phyloP scores from a whole-genome alignment of 2,888 invertebrate species.

The Aleiodes alternator region DNA sequence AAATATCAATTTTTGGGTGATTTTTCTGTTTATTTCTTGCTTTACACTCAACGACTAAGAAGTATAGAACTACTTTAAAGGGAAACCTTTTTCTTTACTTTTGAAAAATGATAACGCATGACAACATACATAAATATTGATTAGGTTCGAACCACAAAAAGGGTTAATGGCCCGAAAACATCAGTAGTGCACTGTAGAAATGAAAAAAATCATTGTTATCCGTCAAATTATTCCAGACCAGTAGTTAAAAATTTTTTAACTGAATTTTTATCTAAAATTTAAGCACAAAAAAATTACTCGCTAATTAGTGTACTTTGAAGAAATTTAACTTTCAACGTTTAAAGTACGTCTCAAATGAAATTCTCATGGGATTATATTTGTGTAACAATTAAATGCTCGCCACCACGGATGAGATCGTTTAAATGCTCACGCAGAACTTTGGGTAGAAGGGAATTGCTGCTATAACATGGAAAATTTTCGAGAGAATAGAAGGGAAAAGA shows the following conservation, averaged over 20 bases:
- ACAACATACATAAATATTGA: too few relatives aligned
- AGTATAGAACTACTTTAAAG: too few relatives aligned
- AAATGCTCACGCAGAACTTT: slow-evolving; percentile 32
- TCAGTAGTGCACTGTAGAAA: neutral
- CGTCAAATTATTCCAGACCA: too few relatives aligned
- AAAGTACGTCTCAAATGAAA: slow-evolving; percentile 27
- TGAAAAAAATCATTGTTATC: neutral
- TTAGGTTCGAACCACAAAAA: too few relatives aligned
- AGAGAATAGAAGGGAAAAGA: neutral
- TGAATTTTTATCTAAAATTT: too few relatives aligned
- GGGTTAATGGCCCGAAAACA: neutral
- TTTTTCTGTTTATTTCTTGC: too few relatives aligned
- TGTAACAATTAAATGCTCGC: slow-evolving; percentile 30
- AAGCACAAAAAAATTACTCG: slow-evolving; percentile 2
- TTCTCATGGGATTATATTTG: slow-evolving; percentile 25
- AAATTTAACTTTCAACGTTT: slow-evolving; percentile 16
- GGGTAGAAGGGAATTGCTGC: neutral
- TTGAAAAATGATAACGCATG: too few relatives aligned
- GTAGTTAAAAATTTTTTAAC: too few relatives aligned
- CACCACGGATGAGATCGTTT: slow-evolving; percentile 29
- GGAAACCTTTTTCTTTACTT: too few relatives aligned
- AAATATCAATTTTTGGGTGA: too few relatives aligned
- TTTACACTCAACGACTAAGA: too few relatives aligned
- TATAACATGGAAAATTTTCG: slow-evolving; percentile 2
- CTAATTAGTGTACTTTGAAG: slow-evolving; percentile 11